Conservation (phyloP, 2,888 invertebrate species). For the Leucophora obtusa region DNA sequence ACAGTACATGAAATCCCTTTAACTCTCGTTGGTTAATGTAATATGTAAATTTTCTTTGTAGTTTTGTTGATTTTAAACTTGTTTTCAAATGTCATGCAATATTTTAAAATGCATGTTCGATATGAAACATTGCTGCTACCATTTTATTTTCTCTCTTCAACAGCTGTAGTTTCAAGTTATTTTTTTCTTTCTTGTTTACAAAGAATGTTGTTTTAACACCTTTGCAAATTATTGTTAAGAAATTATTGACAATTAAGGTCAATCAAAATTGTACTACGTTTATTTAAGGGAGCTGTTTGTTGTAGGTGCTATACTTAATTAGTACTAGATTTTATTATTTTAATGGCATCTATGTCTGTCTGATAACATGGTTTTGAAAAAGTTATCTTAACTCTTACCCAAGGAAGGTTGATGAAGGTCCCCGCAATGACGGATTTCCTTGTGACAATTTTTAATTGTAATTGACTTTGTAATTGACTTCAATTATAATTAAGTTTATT, state of each 20-base stretch:
- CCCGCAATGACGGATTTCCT: too few relatives aligned
- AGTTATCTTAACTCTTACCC: too few relatives aligned
- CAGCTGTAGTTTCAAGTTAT: conserved; percentile 4
- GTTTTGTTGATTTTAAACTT: conserved; percentile 22
- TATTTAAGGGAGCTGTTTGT: background rate
- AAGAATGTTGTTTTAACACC: conserved; percentile 38
- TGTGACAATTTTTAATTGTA: too few relatives aligned
- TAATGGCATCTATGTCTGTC: too few relatives aligned
- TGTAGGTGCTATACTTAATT: background rate
- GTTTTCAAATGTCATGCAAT: conserved; percentile 44
- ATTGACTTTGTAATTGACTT: too few relatives aligned
- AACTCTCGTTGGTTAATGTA: conserved; percentile 11
- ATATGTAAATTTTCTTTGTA: conserved; percentile 28
- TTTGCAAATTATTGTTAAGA: conserved; percentile 20
- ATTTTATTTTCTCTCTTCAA: background rate
- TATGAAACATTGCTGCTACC: background rate
- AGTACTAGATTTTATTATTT: too few relatives aligned
- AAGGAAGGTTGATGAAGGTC: too few relatives aligned
- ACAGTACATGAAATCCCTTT: conserved; percentile 19
- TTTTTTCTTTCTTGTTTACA: background rate
- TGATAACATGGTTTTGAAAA: too few relatives aligned
- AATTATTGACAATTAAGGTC: conserved; percentile 12
- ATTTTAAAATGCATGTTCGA: conserved; percentile 8
- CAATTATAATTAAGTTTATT: too few relatives aligned
- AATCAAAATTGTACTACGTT: background rate